Conservation (phyloP, 2,113 vertebrate species). For the Tragelaphus scriptus region DNA sequence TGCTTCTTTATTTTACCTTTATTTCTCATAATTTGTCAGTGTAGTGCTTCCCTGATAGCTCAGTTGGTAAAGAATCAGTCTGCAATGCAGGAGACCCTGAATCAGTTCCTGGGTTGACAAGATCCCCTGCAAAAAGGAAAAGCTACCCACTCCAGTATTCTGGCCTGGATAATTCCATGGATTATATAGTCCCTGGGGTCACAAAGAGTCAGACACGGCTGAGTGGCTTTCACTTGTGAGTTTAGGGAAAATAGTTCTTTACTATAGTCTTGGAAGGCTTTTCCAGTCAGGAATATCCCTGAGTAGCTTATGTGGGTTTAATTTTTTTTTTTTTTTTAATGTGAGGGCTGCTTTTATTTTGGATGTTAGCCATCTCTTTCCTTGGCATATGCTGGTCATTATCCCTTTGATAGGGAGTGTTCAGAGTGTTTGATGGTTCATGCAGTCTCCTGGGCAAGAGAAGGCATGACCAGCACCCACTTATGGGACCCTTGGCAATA, state of each 20-base stretch:
- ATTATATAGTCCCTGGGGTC: background rate
- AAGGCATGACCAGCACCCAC: background rate
- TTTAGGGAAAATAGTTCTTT: background rate
- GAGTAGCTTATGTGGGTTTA: background rate
- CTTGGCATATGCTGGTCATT: background rate
- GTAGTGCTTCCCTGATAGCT: background rate
- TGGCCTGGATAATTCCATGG: background rate
- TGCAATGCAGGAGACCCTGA: background rate
- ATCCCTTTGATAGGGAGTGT: background rate
- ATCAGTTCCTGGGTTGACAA: background rate
- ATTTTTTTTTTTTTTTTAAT: background rate
- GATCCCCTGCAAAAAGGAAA: background rate
- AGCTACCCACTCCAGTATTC: background rate
- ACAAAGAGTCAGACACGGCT: background rate
- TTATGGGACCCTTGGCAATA: background rate
- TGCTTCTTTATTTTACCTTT: background rate
- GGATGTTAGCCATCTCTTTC: background rate
- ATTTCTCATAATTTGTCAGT: background rate
- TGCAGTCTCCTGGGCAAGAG: background rate
- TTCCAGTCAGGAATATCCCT: background rate
- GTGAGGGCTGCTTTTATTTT: background rate
- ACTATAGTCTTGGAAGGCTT: background rate
- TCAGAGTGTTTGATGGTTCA: background rate
- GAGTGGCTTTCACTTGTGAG: background rate
- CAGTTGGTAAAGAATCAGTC: background rate